Percentiles rank a stretch among this genome's conserved stretches.
Evolutionary conservation across 1,140 invertebrate genomes (phyloP).

Genomic region (Octopus sinensis): DNA sequence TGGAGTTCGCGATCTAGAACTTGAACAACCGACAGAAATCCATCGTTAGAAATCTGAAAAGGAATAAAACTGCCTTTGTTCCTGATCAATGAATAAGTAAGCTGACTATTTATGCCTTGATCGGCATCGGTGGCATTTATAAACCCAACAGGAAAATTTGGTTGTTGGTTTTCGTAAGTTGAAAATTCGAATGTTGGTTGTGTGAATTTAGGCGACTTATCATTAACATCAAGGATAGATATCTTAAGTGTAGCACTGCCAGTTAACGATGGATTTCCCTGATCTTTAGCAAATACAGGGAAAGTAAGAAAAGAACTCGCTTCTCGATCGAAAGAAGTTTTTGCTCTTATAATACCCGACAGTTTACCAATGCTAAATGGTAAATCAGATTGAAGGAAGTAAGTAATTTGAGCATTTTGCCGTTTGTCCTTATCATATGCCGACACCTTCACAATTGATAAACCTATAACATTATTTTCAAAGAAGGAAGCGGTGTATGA

Average conservation of each 20-base stretch:
- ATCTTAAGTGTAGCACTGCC: slow-evolving; percentile 41
- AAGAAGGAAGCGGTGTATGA: too few relatives aligned
- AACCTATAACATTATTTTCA: too few relatives aligned
- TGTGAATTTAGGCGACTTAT: slow-evolving; percentile 43
- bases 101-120: slow-evolving; percentile 60
- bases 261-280: slow-evolving; percentile 64
- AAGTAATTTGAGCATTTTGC: too few relatives aligned
- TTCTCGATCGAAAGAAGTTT: too few relatives aligned
- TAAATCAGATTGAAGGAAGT: slow-evolving; percentile 66
- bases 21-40: slow-evolving; percentile 48
- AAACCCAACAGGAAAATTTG: slow-evolving; percentile 73
- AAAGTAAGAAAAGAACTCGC: too few relatives aligned
- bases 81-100: not conserved
- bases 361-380: too few relatives aligned
- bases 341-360: too few relatives aligned
- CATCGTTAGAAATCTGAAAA: too few relatives aligned
- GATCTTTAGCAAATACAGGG: slow-evolving; percentile 36
- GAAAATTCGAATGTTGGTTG: slow-evolving; percentile 32
- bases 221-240: slow-evolving; percentile 70
- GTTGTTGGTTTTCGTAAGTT: slow-evolving; percentile 70
- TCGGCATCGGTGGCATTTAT: slow-evolving; percentile 88
- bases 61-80: too few relatives aligned
- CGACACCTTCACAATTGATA: too few relatives aligned
- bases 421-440: too few relatives aligned
- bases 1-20: slow-evolving; percentile 75